Percentiles rank a stretch among this genome's conserved stretches.
Evolutionary conservation across 2,113 vertebrate genomes (phyloP).

Genomic region (Vimba vimba): DNA sequence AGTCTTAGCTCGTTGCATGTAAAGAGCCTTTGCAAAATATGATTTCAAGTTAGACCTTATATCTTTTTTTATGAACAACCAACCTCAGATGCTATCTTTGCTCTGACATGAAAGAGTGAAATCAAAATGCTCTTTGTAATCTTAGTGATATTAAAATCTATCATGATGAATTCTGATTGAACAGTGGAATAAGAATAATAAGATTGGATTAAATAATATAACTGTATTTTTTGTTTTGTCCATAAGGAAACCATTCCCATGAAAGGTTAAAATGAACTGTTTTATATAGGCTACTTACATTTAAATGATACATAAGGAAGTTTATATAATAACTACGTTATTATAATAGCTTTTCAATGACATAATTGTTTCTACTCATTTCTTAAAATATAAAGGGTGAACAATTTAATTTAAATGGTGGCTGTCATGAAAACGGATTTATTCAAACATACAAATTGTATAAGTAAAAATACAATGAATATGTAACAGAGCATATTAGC

Average conservation of each 20-base stretch:
- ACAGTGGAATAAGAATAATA: not conserved
- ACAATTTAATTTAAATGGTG: too few species aligned
- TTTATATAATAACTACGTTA: too few species aligned
- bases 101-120: not conserved
- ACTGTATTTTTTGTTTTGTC: not conserved
- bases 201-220: not conserved
- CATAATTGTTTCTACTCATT: too few species aligned
- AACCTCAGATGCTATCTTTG: not conserved
- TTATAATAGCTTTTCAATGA: too few species aligned
- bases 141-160: not conserved
- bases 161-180: not conserved
- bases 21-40: not conserved
- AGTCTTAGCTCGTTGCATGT: not conserved
- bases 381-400: too few species aligned
- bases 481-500: too few species aligned
- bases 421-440: too few species aligned
- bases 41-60: not conserved
- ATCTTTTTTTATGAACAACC: not conserved
- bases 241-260: not conserved
- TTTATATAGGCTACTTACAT: too few species aligned
- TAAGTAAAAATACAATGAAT: too few species aligned
- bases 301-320: too few species aligned
- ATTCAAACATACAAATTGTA: too few species aligned
- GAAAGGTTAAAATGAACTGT: too few species aligned
- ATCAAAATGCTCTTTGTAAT: conserved; percentile 7